phyloP scores from a whole-genome alignment of 2,113 vertebrate species.

The Thymallus thymallus region DNA sequence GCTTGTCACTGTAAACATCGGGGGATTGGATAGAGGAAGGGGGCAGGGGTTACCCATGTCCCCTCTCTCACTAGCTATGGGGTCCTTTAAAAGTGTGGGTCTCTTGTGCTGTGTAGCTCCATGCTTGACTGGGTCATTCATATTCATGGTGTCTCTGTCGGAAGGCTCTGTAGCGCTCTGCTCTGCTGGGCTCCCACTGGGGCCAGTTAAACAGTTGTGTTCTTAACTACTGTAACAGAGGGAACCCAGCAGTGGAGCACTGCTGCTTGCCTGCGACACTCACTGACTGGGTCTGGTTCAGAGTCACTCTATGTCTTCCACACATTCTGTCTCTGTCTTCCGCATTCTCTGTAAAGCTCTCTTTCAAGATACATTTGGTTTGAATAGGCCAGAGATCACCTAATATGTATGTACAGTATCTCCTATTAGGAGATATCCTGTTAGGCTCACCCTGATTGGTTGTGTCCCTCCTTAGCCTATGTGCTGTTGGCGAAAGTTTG shows the following conservation, averaged over 20 bases:
- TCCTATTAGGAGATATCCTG: too few relatives aligned
- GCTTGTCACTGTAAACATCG: constrained; percentile 72
- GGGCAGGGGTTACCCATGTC: constrained; percentile 51
- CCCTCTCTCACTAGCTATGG: constrained; percentile 84
- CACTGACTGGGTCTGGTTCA: background rate
- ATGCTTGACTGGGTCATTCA: constrained; percentile 77
- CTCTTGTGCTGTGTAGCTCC: constrained; percentile 66
- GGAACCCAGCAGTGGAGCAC: constrained; percentile 53
- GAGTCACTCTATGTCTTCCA: background rate
- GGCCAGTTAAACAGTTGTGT: constrained; percentile 71
- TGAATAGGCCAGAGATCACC: too few relatives aligned
- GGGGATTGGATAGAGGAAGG: constrained; percentile 28
- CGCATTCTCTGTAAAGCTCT: background rate
- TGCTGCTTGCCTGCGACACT: background rate
- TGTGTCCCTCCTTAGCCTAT: background rate
- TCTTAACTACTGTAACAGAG: constrained; percentile 50
- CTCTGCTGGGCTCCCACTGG: constrained; percentile 67
- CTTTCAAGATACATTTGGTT: too few relatives aligned
- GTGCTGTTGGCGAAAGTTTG: background rate
- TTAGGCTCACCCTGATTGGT: too few relatives aligned
- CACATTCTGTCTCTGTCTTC: background rate
- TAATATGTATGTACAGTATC: too few relatives aligned
- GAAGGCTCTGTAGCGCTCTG: constrained; percentile 29
- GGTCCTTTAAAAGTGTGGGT: constrained; percentile 78
- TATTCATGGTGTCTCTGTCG: constrained; percentile 78